These are phyloP conservation scores for Xyrichtys novacula DNA, from an alignment of 2,797 vertebrate genomes.

Conservation along the genomic window DNA sequence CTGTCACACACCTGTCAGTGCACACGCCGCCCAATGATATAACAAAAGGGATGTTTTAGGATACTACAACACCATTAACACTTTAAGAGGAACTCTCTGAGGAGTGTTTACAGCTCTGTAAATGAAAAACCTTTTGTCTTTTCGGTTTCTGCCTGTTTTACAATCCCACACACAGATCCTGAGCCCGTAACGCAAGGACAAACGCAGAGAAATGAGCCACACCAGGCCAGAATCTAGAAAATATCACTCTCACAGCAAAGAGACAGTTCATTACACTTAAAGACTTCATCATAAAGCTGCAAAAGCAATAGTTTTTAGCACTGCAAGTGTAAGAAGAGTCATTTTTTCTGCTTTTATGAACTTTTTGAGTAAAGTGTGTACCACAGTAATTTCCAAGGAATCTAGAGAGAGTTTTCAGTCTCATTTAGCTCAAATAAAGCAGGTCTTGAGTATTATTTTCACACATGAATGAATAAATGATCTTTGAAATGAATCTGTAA, in stretches of 20 bases:
- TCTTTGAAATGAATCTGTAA: too few species aligned
- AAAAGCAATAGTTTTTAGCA: too few species aligned
- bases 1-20: background rate
- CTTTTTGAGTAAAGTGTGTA: too few species aligned
- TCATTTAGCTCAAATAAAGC: too few species aligned
- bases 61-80: conserved; percentile 1
- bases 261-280: background rate
- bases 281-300: background rate
- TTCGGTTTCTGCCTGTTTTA: background rate
- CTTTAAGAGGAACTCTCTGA: background rate
- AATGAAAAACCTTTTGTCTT: background rate
- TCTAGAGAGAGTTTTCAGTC: too few species aligned
- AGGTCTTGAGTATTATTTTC: too few species aligned
- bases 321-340: background rate
- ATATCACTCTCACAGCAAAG: background rate
- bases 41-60: conserved; percentile 14
- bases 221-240: background rate
- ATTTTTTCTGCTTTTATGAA: too few species aligned
- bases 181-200: background rate
- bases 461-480: too few species aligned
- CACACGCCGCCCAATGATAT: background rate
- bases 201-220: background rate
- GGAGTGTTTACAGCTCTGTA: background rate
- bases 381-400: too few species aligned
- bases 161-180: conserved; percentile 2